A percentile compares a stretch with the other conserved stretches of the same genome.
phyloP scores from a whole-genome alignment of 2,888 invertebrate genomes.

The Ectemnius lituratus region DNA sequence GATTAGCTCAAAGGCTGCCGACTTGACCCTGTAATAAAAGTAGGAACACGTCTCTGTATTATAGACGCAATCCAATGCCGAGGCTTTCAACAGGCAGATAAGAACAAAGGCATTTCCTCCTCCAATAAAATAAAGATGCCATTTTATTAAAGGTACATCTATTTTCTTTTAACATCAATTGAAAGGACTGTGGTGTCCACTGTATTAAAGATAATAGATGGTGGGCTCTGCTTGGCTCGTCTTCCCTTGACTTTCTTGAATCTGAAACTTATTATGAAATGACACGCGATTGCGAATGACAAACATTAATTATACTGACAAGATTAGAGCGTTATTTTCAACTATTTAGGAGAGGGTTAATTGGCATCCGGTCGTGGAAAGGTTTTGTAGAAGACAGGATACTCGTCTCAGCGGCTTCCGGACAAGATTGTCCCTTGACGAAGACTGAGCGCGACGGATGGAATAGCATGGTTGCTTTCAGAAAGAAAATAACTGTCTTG shows the following conservation, averaged over 20 bases:
- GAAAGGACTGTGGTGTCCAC: too few species aligned
- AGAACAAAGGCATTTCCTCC: slow-evolving; percentile 43
- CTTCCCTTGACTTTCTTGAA: too few species aligned
- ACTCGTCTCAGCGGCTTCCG: slow-evolving; percentile 45
- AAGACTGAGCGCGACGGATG: neutral
- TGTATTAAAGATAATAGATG: too few species aligned
- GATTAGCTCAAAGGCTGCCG: slow-evolving; percentile 78
- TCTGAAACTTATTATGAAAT: too few species aligned
- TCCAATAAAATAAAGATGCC: slow-evolving; percentile 34
- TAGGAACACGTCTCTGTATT: slow-evolving; percentile 70
- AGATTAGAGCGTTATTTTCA: neutral
- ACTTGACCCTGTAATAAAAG: slow-evolving; percentile 75
- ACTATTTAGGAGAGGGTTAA: too few species aligned
- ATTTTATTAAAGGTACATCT: too few species aligned
- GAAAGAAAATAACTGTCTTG: neutral
- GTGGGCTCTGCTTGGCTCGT: too few species aligned
- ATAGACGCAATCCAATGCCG: slow-evolving; percentile 69
- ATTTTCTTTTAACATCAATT: too few species aligned
- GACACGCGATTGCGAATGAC: too few species aligned
- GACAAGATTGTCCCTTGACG: slow-evolving; percentile 24
- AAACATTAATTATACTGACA: neutral
- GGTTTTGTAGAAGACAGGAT: slow-evolving; percentile 2
- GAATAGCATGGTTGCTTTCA: neutral
- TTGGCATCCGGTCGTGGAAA: too few species aligned
- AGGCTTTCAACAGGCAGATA: slow-evolving; percentile 64